A percentile compares a stretch with the other conserved stretches of the same genome.
Evolutionary conservation across 2,113 vertebrate species (phyloP).

Genomic region (Ptilonorhynchus violaceus): DNA sequence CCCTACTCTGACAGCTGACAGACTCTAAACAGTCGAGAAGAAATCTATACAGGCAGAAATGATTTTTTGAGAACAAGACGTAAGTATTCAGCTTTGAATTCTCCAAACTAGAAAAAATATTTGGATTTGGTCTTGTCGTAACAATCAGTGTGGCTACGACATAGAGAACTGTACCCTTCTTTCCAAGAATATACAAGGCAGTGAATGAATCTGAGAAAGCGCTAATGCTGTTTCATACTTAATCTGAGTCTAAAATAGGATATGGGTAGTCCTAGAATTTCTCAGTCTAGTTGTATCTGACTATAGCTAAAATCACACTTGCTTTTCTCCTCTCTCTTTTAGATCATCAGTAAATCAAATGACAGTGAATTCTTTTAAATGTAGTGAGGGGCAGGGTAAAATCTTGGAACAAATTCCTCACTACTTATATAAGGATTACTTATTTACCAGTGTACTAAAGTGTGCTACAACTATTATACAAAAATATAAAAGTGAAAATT

Average conservation of each 20-base stretch:
- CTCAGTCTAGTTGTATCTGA: neutral
- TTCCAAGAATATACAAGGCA: neutral
- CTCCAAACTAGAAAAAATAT: neutral
- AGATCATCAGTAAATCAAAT: neutral
- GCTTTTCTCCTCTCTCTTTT: neutral
- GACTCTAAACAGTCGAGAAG: neutral
- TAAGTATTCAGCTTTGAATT: neutral
- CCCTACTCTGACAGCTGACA: neutral
- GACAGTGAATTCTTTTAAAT: neutral
- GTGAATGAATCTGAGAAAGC: neutral
- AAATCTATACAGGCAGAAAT: neutral
- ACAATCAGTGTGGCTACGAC: neutral
- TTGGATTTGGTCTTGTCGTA: neutral
- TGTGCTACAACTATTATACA: neutral
- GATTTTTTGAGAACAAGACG: neutral
- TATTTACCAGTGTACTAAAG: neutral
- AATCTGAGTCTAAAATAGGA: neutral
- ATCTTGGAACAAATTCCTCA: neutral
- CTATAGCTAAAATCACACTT: neutral
- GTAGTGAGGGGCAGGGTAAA: neutral
- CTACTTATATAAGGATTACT: neutral
- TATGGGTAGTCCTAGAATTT: neutral
- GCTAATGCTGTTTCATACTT: fast-evolving
- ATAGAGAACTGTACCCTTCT: neutral
- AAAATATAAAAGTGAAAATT: neutral